Base-by-base conservation (phyloP, 2,888 invertebrate genomes). In the Caenorhabditis zanzibari region DNA sequence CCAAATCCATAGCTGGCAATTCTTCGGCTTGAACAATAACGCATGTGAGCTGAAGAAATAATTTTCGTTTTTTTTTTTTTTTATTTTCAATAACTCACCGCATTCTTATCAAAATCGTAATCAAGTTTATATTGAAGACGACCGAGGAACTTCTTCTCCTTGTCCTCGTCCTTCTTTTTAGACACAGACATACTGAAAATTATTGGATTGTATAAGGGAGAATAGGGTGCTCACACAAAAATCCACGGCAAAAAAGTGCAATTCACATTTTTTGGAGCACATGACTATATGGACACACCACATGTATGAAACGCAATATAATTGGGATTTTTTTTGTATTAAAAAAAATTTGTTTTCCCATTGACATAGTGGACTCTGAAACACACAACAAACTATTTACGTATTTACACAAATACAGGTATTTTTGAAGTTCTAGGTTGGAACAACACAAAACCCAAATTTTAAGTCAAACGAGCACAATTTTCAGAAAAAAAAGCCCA, bases 91-190 rank as follows among this genome's bases (percentile, higher is more conserved):
- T 26, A 12, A 26, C 90, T 88, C 87, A 94, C 94, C 94, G 97
- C 97, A 94, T 97, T 98, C 92, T 97, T 96, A 94, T 98, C 97
- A 94, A 98, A 99, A 94, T 98, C 98, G 93, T 98, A 98, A 93
- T 98, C 98, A 93, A 98, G 95, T 71, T 94, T 94, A 92, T 93
- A 99, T 93, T 98, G 97, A 86, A 99, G 95, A 94, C 96, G 96
- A 92, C 99, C 99, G 90, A 99, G 95, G 87, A 94, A 93, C 81
- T 92, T 92, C 88, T 94, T 94, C 87, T 91, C 91, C 82, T 92
- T 91, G 54, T 91, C 91, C 14, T 91, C 90, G 41, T 91, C 91
- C 64, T 89, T 89, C 76, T 88, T 88, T 61, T 88, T 88, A 26
- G 87, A 85, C 14, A 85, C 74, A 19, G 88, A 86, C 86, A 87